Conservation (phyloP, 2,888 invertebrate genomes). For the Agrotis puta region DNA sequence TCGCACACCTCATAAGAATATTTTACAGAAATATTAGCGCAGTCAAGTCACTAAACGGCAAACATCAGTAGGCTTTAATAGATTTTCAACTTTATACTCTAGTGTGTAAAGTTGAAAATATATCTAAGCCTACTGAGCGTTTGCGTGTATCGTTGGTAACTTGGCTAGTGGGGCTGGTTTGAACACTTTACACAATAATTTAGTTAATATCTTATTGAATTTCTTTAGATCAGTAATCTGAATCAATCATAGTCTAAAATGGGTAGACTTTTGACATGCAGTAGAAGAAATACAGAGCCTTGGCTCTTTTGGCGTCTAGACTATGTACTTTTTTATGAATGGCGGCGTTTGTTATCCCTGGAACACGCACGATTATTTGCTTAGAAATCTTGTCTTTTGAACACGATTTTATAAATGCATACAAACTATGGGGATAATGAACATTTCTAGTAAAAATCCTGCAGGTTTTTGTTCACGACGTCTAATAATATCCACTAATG, state of each 20-base stretch:
- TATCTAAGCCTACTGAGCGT: too few species aligned
- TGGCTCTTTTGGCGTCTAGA: too few species aligned
- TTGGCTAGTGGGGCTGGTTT: neutral
- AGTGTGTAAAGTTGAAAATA: too few species aligned
- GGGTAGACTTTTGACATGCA: constrained; percentile 2
- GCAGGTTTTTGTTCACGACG: neutral
- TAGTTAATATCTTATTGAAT: neutral
- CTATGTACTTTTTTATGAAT: too few species aligned
- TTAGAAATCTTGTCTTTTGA: neutral
- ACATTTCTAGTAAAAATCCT: neutral
- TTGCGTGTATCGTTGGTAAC: too few species aligned
- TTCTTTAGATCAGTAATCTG: neutral
- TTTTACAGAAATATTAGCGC: too few species aligned
- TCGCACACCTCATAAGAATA: too few species aligned
- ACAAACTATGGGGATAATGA: neutral
- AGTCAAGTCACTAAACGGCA: too few species aligned
- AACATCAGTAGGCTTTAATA: too few species aligned
- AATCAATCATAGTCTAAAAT: too few species aligned
- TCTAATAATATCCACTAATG: neutral
- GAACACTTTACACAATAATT: neutral
- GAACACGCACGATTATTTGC: neutral
- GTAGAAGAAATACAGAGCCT: neutral
- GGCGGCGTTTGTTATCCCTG: too few species aligned
- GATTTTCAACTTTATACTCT: too few species aligned
- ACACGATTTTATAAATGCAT: constrained; percentile 3